phyloP scores from a whole-genome alignment of 2,113 vertebrate species.

The Dicrurus megarhynchus region DNA sequence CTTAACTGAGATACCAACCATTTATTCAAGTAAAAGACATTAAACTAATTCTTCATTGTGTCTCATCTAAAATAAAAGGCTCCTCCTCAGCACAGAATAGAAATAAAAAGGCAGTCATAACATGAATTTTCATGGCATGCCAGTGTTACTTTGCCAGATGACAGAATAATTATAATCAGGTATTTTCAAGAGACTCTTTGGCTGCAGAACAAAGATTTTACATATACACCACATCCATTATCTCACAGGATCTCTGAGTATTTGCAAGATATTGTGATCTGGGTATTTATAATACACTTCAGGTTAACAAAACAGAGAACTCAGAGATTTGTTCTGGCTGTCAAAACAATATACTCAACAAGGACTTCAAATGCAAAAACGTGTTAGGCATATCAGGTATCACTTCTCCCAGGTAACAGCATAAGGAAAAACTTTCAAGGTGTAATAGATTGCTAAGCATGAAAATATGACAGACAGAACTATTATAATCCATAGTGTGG shows the following conservation, averaged over 20 bases:
- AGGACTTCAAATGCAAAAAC: neutral
- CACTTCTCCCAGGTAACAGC: neutral
- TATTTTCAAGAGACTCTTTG: neutral
- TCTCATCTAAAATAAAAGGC: neutral
- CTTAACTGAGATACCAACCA: neutral
- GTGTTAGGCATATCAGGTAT: neutral
- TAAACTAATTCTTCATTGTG: neutral
- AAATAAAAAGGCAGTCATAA: neutral
- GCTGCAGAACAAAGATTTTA: neutral
- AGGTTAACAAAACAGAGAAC: neutral
- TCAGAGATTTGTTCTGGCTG: neutral
- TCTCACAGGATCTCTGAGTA: neutral
- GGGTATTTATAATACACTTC: neutral
- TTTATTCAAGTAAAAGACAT: neutral
- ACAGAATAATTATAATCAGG: neutral
- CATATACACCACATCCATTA: neutral
- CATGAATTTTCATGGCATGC: neutral
- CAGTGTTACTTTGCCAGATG: neutral
- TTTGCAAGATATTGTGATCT: neutral
- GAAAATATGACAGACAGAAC: neutral
- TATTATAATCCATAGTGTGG: neutral
- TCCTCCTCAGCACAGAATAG: neutral
- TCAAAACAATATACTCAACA: neutral
- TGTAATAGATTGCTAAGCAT: neutral
- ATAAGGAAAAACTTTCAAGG: neutral